Base-by-base conservation (phyloP, 2,113 vertebrate genomes). In the Mixornis gularis region DNA sequence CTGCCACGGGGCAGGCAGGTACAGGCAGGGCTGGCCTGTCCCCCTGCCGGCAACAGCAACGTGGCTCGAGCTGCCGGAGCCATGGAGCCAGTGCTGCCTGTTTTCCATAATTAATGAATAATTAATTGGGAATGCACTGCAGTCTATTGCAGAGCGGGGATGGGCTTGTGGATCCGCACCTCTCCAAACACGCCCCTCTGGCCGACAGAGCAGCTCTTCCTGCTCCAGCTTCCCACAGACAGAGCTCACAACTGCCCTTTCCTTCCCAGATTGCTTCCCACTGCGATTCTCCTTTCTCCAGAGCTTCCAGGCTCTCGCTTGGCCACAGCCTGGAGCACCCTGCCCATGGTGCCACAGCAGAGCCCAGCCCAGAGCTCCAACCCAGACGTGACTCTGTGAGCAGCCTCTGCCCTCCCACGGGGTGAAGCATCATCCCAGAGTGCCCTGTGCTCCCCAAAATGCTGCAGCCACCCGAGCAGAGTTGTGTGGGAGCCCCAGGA, bases 101-200 rank as follows among this genome's bases (percentile, higher is more conserved):
- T 18, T 95, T 93, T 95, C 93, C 92, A 93, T 96, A 95, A 95
- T 94, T 95, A 95, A 95, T 95, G 95, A 96, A 95, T 95, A 96
- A 95, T 96, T 94, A 95, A 96, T 95, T 84, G 79, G 27, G 48
- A 94, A 90, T 58, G 92, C 90, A 78, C 95, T 81, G 92, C 95
- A 95, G 95, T 95, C 90, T 81, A 68, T 88, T 49, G 95, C 95
- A 84, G 94, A 90, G 93, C 1, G 0, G 90, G 93, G 93, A 58
- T 3, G 69, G 88, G 92, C 79, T 70, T 7, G 72, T 27, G 76
- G 69, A 79, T 77, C 77, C 1, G 0, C 1, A 3, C 56, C 30
- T 84, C 87, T 70, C 76, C 56, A 12, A 73, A 60, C 64, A 34
- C 40, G 2, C 79, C 90, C 79, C 82, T 16, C 40, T 0, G 3